A percentile compares a stretch with the other conserved stretches of the same genome.
Conservation (phyloP, 2,113 vertebrate species). For the Atractosteus spatula region DNA sequence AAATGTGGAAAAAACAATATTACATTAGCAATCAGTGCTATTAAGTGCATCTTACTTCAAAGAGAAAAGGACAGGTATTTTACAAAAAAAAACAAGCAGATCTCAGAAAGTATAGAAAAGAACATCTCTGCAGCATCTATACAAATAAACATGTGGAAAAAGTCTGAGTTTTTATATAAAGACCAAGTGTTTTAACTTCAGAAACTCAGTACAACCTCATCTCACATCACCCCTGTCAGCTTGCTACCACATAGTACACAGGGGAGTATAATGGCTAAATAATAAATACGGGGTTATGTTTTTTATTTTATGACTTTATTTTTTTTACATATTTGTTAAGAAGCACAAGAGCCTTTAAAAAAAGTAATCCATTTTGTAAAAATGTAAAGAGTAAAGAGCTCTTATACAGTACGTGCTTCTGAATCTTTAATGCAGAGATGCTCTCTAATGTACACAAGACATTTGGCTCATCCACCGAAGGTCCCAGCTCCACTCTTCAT, state of each 20-base stretch:
- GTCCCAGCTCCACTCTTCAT: conserved; percentile 38
- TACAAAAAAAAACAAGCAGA: too few relatives aligned
- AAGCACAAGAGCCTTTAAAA: conserved; percentile 40
- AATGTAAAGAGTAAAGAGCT: conserved; percentile 45
- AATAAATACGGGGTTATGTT: conserved; percentile 53
- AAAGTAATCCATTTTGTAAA: conserved; percentile 58
- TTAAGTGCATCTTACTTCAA: too few relatives aligned
- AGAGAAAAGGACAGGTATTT: too few relatives aligned
- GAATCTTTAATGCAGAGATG: conserved; percentile 62
- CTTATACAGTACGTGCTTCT: conserved; percentile 47
- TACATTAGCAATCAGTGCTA: too few relatives aligned
- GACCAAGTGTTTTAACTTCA: too few relatives aligned
- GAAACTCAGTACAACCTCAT: neutral
- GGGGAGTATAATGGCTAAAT: conserved; percentile 42
- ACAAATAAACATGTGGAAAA: too few relatives aligned
- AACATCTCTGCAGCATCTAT: too few relatives aligned
- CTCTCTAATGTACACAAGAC: conserved; percentile 54
- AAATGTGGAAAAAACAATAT: too few relatives aligned
- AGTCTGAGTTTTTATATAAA: too few relatives aligned
- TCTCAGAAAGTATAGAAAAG: too few relatives aligned
- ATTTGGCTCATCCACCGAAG: conserved; percentile 24
- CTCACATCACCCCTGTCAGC: conserved; percentile 35
- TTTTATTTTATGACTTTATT: conserved; percentile 61
- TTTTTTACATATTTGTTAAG: conserved; percentile 55
- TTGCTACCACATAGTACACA: conserved; percentile 20